Evolutionary conservation across 2,888 invertebrate species (phyloP).

Genomic region (Morinoia aosen): DNA sequence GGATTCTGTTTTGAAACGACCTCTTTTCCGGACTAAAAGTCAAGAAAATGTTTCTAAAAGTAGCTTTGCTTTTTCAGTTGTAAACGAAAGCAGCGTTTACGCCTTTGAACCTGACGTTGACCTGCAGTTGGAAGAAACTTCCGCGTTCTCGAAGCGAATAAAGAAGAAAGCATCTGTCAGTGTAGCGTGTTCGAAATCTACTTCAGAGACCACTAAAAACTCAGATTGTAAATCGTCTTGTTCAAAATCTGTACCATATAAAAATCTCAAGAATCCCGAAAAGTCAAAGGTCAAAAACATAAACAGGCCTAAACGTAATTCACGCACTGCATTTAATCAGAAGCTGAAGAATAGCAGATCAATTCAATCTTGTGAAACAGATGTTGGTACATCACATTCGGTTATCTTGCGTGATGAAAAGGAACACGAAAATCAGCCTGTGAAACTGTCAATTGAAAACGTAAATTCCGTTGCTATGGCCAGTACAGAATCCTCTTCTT

Average conservation of each 20-base stretch:
- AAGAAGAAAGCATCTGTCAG: slow-evolving; percentile 55
- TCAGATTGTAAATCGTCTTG: neutral
- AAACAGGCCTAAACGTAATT: slow-evolving; percentile 24
- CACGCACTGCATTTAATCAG: slow-evolving; percentile 31
- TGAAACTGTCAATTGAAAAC: neutral
- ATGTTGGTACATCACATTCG: neutral
- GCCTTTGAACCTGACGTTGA: slow-evolving; percentile 66
- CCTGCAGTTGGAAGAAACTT: slow-evolving; percentile 59
- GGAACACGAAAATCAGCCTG: neutral
- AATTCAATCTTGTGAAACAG: neutral
- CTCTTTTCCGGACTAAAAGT: slow-evolving; percentile 65
- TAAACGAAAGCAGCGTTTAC: slow-evolving; percentile 67
- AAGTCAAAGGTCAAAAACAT: neutral
- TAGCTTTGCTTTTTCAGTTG: slow-evolving; percentile 65
- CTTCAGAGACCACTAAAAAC: neutral
- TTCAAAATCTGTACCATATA: neutral
- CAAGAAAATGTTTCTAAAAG: slow-evolving; percentile 60
- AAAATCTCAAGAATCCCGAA: neutral
- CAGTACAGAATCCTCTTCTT: slow-evolving; percentile 39
- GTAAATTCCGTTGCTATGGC: slow-evolving; percentile 59
- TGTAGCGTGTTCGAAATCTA: neutral
- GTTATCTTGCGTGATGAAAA: neutral
- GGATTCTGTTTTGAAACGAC: slow-evolving; percentile 64
- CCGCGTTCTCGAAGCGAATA: slow-evolving; percentile 65
- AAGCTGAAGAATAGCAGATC: slow-evolving; percentile 32